phyloP scores from a whole-genome alignment of 2,888 invertebrate genomes.

The Cryptocheilus praepositus region DNA sequence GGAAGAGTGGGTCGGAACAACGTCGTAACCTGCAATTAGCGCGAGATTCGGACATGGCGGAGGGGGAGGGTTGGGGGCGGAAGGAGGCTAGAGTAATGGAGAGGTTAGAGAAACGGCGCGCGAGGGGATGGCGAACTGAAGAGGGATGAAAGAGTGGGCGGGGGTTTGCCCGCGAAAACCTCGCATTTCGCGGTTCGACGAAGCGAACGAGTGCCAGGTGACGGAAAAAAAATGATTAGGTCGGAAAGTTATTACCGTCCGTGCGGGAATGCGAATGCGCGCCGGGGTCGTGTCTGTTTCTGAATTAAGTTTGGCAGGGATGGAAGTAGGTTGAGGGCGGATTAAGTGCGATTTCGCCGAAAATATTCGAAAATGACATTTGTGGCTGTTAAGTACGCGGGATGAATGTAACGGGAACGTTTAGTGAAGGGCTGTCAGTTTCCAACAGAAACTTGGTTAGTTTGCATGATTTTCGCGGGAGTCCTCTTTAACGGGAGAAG shows the following conservation, averaged over 20 bases:
- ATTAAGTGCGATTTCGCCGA: too few relatives aligned
- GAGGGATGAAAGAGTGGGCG: constrained; percentile 17
- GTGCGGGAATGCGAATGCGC: too few relatives aligned
- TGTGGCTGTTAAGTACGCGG: too few relatives aligned
- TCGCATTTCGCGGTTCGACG: constrained; percentile 41
- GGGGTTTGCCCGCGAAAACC: constrained; percentile 22
- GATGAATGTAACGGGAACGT: too few relatives aligned
- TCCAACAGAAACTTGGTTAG: too few relatives aligned
- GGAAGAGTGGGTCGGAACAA: constrained; percentile 42
- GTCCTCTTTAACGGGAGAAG: too few relatives aligned
- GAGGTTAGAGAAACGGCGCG: not conserved
- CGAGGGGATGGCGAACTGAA: not conserved
- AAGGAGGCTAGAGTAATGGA: not conserved
- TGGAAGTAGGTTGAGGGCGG: too few relatives aligned
- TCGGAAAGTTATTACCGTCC: constrained; percentile 22
- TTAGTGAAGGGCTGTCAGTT: too few relatives aligned
- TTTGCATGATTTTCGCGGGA: too few relatives aligned
- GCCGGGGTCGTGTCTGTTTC: too few relatives aligned
- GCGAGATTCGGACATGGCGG: constrained; percentile 40
- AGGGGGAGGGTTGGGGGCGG: not conserved
- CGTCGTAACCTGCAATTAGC: constrained; percentile 46
- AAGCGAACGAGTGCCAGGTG: constrained; percentile 23
- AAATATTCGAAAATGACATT: too few relatives aligned
- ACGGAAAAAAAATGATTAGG: constrained; percentile 12
- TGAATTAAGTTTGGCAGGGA: too few relatives aligned